phyloP scores from a whole-genome alignment of 2,888 invertebrate species.

The Cacoxenus indagator region DNA sequence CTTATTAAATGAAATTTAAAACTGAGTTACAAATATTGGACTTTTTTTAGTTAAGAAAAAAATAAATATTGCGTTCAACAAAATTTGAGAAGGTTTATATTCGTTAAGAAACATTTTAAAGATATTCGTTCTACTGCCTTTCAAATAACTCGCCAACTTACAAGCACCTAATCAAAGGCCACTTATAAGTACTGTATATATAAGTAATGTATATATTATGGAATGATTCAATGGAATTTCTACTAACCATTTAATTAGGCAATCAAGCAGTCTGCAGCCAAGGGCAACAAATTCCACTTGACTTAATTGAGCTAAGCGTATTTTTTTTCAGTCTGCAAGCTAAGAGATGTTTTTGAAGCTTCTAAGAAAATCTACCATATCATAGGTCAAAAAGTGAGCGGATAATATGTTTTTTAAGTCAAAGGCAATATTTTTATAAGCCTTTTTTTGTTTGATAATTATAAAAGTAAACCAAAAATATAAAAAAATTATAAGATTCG shows the following conservation, averaged over 20 bases:
- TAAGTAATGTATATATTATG: not conserved
- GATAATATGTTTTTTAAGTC: constrained; percentile 14
- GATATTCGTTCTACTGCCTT: too few relatives aligned
- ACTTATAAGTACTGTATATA: too few relatives aligned
- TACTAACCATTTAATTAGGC: not conserved
- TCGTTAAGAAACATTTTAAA: too few relatives aligned
- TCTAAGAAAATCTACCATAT: not conserved
- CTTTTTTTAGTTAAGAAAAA: too few relatives aligned
- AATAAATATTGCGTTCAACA: too few relatives aligned
- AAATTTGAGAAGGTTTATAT: too few relatives aligned
- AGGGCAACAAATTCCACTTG: not conserved
- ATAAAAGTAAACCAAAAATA: not conserved
- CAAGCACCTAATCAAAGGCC: too few relatives aligned
- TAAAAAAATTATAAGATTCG: constrained; percentile 28
- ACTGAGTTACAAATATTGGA: too few relatives aligned
- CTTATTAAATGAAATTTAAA: too few relatives aligned
- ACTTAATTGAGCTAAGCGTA: too few relatives aligned
- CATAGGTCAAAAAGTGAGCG: not conserved
- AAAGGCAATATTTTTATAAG: not conserved
- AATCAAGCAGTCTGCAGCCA: not conserved
- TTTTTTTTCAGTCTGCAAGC: too few relatives aligned
- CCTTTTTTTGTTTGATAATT: constrained; percentile 11
- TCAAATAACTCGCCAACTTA: too few relatives aligned
- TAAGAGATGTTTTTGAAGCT: not conserved
- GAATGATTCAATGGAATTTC: not conserved